Evolutionary conservation across 2,797 vertebrate genomes (phyloP), one percentile per base, ranked within the genome.

Genomic region (Phoeniculus purpureus): DNA sequence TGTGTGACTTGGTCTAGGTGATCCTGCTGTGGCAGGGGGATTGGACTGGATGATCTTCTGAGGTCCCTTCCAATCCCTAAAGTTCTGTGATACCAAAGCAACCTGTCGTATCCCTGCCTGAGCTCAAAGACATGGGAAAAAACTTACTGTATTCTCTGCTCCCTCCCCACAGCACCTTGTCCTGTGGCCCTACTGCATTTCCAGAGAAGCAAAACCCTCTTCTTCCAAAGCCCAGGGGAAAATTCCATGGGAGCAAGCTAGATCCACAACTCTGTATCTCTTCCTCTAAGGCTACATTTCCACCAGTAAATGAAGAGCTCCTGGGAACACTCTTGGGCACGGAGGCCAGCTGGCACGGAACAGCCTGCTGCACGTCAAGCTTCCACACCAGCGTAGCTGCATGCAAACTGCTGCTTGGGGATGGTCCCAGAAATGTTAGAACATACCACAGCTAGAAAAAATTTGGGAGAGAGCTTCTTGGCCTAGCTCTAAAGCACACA

Each of bases 261-360:
- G 81, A 93, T 60, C 66, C 82, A 91, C 77, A 86, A 60, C 71
- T 45, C 65, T 76, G 25, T 82, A 70, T 32, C 83, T 92, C 56
- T 37, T 93, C 56, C 85, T 95, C 83, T 70, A 81, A 66, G 85
- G 85, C 77, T 84, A 54, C 65, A 22, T 70, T 78, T 89, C 87
- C 54, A 23, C 60, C n/a, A 74, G 84, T 60, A 92, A 92, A 93
- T 87, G 37, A 87, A 85, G 79, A 67, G 81, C 3, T 40, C 87
- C 89, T 90, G 89, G 89, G 89, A 95, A 94, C 86, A 82, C 79
- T 93, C 89, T 84, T 90, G 78, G 92, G 72, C 84, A 92, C 0
- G 1, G 91, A 84, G 67, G 90, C 88, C 89, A 90, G 89, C 86
- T 94, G 92, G 86, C 92, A 92, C 15, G 56, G 94, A 51, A 86